phyloP scores from a whole-genome alignment of 1,140 invertebrate species.

The Neodiprion fabricii region DNA sequence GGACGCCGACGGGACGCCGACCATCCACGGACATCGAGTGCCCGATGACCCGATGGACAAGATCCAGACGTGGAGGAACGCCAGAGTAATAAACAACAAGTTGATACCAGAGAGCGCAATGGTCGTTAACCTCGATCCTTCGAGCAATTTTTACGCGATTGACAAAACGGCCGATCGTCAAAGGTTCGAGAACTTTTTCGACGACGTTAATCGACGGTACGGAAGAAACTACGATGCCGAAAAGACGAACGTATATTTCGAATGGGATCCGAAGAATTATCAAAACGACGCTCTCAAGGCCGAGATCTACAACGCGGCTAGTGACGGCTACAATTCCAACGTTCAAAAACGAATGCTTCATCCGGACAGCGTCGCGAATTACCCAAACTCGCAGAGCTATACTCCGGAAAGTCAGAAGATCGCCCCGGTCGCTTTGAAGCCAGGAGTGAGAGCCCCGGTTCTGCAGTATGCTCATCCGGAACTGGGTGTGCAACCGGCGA shows the following conservation, averaged over 20 bases:
- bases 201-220: constrained; percentile 52
- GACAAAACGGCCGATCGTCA: constrained; percentile 32
- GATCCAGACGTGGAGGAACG: constrained; percentile 82
- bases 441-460: constrained; percentile 74
- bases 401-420: constrained; percentile 57
- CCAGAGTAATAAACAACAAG: constrained; percentile 82
- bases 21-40: constrained; percentile 80
- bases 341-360: constrained; percentile 74
- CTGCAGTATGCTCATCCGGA: constrained; percentile 81
- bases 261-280: constrained; percentile 51
- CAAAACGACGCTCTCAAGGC: constrained; percentile 44
- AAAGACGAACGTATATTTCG: constrained; percentile 46
- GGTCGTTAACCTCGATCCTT: constrained; percentile 6
- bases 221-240: constrained; percentile 44
- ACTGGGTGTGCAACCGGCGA: constrained; percentile 76
- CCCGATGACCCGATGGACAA: constrained; percentile 84
- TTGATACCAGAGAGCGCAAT: constrained; percentile 62
- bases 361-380: constrained; percentile 67
- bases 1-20: constrained; percentile 75
- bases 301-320: constrained; percentile 46
- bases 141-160: constrained; percentile 12
- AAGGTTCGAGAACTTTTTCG: constrained; percentile 50
- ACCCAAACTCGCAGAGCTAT: constrained; percentile 70
- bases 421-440: constrained; percentile 66
- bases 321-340: constrained; percentile 55